phyloP scores from a whole-genome alignment of 1,140 invertebrate species.

The Spodoptera frugiperda region DNA sequence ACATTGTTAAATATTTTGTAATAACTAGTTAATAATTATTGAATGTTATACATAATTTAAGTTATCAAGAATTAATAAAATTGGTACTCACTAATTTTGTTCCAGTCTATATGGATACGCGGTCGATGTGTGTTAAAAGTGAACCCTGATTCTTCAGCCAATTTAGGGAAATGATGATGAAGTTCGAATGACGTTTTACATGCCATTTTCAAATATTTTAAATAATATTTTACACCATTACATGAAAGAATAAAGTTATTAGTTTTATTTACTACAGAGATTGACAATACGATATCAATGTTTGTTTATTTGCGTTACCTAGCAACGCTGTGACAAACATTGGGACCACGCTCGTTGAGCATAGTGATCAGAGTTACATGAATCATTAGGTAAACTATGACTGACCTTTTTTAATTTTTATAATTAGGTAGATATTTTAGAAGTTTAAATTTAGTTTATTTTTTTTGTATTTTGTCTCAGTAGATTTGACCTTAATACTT shows the following conservation, averaged over 20 bases:
- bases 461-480: no score
- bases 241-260: background rate
- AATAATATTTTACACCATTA: background rate
- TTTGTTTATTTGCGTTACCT: conserved; percentile 57
- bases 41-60: no score
- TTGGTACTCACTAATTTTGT: conserved; percentile 87
- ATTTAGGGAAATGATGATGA: conserved; percentile 89
- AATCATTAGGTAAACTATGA: no score
- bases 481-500: no score
- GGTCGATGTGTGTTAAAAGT: conserved; percentile 88
- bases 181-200: conserved; percentile 87
- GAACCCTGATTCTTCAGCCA: conserved; percentile 89
- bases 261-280: background rate
- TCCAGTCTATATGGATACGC: conserved; percentile 88
- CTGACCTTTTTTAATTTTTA: no score
- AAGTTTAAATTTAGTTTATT: no score
- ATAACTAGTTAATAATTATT: no score
- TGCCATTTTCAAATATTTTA: conserved; percentile 69
- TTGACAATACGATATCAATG: background rate
- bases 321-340: conserved; percentile 56
- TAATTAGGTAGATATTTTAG: no score
- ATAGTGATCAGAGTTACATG: no score
- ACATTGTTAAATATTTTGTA: conserved; percentile 2
- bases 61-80: background rate
- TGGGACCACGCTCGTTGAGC: background rate